These are phyloP conservation scores for Lomographa bimaculata DNA, from an alignment of 2,888 invertebrate species.

Conservation along the genomic window DNA sequence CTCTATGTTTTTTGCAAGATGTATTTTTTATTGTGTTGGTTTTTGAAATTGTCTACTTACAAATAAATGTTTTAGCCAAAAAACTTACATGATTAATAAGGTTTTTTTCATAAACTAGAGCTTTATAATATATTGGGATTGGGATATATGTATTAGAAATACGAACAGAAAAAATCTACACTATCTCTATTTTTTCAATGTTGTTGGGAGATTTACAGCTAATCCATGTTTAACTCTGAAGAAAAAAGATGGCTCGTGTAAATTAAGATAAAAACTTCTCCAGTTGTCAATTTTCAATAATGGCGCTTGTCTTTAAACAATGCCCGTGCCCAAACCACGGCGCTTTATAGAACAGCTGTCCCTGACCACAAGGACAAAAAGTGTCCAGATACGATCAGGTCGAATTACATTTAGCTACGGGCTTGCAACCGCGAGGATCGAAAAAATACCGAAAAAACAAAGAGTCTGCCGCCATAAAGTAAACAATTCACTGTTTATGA, in stretches of 20 bases:
- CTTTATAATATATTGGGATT: too few relatives aligned
- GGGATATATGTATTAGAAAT: too few relatives aligned
- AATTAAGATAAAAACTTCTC: constrained; percentile 23
- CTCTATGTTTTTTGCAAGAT: constrained; percentile 46
- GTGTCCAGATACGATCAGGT: constrained; percentile 78
- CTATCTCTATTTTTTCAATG: too few relatives aligned
- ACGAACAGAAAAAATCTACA: too few relatives aligned
- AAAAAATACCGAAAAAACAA: constrained; percentile 64
- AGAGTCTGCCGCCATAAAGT: constrained; percentile 53
- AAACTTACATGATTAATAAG: constrained; percentile 24
- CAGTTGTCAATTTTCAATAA: constrained; percentile 32
- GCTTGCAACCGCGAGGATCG: constrained; percentile 47
- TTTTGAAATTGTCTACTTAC: constrained; percentile 18
- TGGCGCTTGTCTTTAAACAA: constrained; percentile 64
- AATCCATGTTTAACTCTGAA: constrained; percentile 1
- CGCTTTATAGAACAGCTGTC: constrained; percentile 73
- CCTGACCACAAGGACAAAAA: constrained; percentile 79
- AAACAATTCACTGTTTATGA: constrained; percentile 68
- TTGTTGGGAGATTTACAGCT: neutral
- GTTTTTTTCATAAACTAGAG: constrained; percentile 18
- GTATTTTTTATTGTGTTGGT: constrained; percentile 18
- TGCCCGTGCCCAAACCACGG: constrained; percentile 60
- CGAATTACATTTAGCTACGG: constrained; percentile 76
- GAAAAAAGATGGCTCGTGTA: constrained; percentile 7
- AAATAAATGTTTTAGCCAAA: constrained; percentile 16